Conservation (phyloP, 1,140 invertebrate genomes). For the Aphelinus atriplicis region DNA sequence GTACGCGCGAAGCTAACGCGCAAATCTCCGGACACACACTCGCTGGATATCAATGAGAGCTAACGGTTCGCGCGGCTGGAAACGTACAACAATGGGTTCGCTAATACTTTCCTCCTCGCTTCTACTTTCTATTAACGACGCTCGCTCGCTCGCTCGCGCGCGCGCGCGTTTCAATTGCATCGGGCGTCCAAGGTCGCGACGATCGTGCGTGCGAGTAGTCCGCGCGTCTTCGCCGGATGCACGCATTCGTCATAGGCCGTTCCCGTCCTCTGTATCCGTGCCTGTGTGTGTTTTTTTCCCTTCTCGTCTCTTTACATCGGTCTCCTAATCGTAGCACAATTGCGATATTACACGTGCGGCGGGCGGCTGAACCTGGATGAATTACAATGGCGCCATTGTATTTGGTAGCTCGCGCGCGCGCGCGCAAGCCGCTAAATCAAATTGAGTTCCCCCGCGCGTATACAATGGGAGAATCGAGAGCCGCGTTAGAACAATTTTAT, state of each 20-base stretch:
- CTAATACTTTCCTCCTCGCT: neutral
- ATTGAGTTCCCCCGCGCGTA: neutral
- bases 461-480: slow-evolving; percentile 3
- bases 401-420: neutral
- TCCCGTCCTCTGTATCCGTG: neutral
- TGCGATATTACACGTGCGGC: slow-evolving; percentile 4
- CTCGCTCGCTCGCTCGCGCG: too few relatives aligned
- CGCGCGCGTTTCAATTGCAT: slow-evolving; percentile 15
- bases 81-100: too few relatives aligned
- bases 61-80: too few relatives aligned
- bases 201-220: neutral
- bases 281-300: neutral
- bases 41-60: too few relatives aligned
- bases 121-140: slow-evolving; percentile 16
- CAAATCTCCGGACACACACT: too few relatives aligned
- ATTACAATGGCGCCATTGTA: slow-evolving; percentile 1
- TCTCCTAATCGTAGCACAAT: slow-evolving; percentile 8
- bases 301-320: slow-evolving; percentile 1
- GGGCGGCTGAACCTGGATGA: neutral
- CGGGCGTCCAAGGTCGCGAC: slow-evolving; percentile 16
- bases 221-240: slow-evolving; percentile 24
- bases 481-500: slow-evolving; percentile 5
- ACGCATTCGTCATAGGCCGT: slow-evolving; percentile 21
- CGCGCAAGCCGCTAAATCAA: slow-evolving; percentile 1
- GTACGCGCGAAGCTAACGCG: too few relatives aligned